Evolutionary conservation across 1,140 invertebrate species (phyloP), one percentile per base, ranked within the genome.

Genomic region (Halyomorpha halys): DNA sequence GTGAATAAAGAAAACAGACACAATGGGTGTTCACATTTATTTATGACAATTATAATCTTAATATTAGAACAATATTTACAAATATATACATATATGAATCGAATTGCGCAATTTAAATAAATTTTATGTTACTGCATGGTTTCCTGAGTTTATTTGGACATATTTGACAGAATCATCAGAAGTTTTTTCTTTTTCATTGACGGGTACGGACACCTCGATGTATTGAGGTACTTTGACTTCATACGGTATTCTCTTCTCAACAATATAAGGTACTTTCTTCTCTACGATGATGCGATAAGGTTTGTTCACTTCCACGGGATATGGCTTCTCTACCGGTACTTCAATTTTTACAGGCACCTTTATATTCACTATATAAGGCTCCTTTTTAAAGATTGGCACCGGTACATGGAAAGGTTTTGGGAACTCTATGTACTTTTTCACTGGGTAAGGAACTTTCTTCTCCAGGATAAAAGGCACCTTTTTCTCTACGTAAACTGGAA

Each of bases 241-340:
- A 15, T 56, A 23, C 1, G 53, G 53, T 56, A 56, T n/a, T 15
- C 18, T 56, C 21, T 56, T 56, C 53, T 56, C 53, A 23, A 56
- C 53, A 4, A 56, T 13, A 23, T 56, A 56, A 56, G 53, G 53
- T 21, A 56, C 23, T 23, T 27, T 56, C 14, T 56, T 56, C 53
- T 56, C 53, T 19, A 56, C 53, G 2, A 21, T 56, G 18, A 56
- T 21, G 6, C 23, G 53, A 15, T 56, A 56, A 21, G 53, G 53
- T 25, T 27, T 56, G 2, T 3, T 21, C 21, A 56, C 53, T 6
- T 23, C 53, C 11, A 56, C 23, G 19, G 53, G 53, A 25, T 56
- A 56, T 5, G 53, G 53, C 23, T 27, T 56, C 23, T 56, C 53
- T 8, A 56, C 53, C 2, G 53, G 53, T 23, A 56, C 53, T 15